Conservation (phyloP, 1,140 invertebrate species). For the Octopus bimaculoides region DNA sequence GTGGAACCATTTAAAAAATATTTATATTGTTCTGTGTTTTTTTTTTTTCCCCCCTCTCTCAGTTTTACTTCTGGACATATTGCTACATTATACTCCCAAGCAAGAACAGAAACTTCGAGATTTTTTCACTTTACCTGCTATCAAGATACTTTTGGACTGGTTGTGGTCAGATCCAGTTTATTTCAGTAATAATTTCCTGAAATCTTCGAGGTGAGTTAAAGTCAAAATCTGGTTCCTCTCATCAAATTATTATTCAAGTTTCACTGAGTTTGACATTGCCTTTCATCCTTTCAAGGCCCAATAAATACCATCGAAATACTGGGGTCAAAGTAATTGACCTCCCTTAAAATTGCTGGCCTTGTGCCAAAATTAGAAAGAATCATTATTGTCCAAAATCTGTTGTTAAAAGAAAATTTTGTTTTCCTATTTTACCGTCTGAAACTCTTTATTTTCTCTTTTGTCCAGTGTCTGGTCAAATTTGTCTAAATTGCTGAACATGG, state of each 20-base stretch:
- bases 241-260: too few relatives aligned
- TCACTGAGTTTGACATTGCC: too few relatives aligned
- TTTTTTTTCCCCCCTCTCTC: constrained; percentile 16
- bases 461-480: constrained; percentile 72
- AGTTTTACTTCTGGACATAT: constrained; percentile 65
- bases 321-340: too few relatives aligned
- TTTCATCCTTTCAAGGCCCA: too few relatives aligned
- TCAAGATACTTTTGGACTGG: constrained; percentile 76
- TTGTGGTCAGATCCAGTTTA: constrained; percentile 63
- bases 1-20: too few relatives aligned
- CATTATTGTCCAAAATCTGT: too few relatives aligned
- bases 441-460: constrained; percentile 22
- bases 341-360: too few relatives aligned
- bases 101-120: constrained; percentile 64
- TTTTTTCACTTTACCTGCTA: constrained; percentile 71
- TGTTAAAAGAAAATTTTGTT: too few relatives aligned
- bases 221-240: too few relatives aligned
- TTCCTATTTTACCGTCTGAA: neutral
- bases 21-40: neutral
- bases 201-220: constrained; percentile 61
- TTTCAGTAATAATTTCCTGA: constrained; percentile 65
- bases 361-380: too few relatives aligned
- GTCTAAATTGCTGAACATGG: constrained; percentile 70
- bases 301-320: too few relatives aligned
- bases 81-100: constrained; percentile 66